Conservation (phyloP, 2,113 vertebrate species). For the Lates calcarifer region DNA sequence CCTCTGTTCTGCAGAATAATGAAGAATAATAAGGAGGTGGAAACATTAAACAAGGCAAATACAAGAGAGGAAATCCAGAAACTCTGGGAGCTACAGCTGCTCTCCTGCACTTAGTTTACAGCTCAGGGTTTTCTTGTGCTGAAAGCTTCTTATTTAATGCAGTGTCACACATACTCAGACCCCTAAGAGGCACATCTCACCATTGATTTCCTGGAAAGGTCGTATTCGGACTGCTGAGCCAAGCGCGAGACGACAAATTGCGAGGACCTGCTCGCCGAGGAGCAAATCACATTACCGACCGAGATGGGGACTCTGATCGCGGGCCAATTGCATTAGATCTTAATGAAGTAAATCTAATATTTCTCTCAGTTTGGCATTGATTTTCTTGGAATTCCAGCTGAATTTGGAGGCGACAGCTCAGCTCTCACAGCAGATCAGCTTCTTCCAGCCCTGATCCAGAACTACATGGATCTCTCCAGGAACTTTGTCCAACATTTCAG, state of each 20-base stretch:
- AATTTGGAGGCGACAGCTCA: neutral
- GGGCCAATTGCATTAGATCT: conserved; percentile 22
- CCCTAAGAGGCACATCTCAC: neutral
- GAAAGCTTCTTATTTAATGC: conserved; percentile 10
- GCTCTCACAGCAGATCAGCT: neutral
- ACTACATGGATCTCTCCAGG: neutral
- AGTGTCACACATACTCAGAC: neutral
- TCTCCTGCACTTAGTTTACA: neutral
- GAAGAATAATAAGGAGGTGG: neutral
- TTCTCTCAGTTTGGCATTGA: conserved; percentile 6
- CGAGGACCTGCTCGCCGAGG: conserved; percentile 1
- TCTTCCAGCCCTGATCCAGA: neutral
- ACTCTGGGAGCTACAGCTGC: neutral
- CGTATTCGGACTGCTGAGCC: neutral
- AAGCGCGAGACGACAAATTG: neutral
- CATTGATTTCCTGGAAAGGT: conserved; percentile 56
- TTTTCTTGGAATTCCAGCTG: conserved; percentile 30
- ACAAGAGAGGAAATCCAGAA: neutral
- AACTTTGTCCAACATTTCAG: neutral
- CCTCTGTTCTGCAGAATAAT: neutral
- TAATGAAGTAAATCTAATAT: conserved; percentile 48
- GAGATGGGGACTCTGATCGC: conserved; percentile 32
- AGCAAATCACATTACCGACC: conserved; percentile 45
- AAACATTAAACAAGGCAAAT: neutral
- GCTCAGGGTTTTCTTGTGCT: neutral